Base-by-base conservation (phyloP, 2,888 invertebrate genomes). In the Lithosia quadra region DNA sequence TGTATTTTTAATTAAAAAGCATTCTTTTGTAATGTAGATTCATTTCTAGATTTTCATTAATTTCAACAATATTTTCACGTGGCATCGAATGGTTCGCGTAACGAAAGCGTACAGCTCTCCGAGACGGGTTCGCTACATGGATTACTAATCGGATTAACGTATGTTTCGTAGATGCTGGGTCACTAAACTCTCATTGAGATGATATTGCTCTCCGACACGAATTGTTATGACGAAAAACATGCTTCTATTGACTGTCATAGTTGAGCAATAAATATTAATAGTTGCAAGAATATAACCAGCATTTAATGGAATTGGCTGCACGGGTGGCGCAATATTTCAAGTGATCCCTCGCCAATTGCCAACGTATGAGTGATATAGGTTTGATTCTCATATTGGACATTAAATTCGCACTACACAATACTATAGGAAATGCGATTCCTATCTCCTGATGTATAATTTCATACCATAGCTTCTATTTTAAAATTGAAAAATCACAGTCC, bases 61-160 rank as follows among this genome's bases (percentile, higher is more conserved):
- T 39, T 39, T 28, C 8, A 36, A 15, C 4, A 21, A 56, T 71
- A 67, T 57, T 73, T 78, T 69, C 56, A 66, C 24, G 67, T 71
- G 57, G 43, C 62, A 43, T 66, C 65, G 58, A 63, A 60, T 39
- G 63, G 63, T 73, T 84, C 78, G 79, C 80, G 80, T 79, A 84
- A 82, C 83, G 71, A 82, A 84, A 78, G 71, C 77, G 63, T 76
- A 83, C 79, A 71, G 76, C 80, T 80, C 75, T 81, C 72, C 62
- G 74, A 77, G 77, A 76, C 75, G 75, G 75, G 75, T 77, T 80
- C 75, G 83, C 82, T 87, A 82, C 86, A 85, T 83, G 78, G 68
- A 81, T 84, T 77, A 82, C 81, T 87, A 86, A 88, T 86, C 81
- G 80, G 82, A 84, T 87, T 86, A 86, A 79, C 81, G 81, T 78